These are phyloP conservation scores for Ibidorhyncha struthersii DNA, from an alignment of 2,113 vertebrate species.

Conservation along the genomic window DNA sequence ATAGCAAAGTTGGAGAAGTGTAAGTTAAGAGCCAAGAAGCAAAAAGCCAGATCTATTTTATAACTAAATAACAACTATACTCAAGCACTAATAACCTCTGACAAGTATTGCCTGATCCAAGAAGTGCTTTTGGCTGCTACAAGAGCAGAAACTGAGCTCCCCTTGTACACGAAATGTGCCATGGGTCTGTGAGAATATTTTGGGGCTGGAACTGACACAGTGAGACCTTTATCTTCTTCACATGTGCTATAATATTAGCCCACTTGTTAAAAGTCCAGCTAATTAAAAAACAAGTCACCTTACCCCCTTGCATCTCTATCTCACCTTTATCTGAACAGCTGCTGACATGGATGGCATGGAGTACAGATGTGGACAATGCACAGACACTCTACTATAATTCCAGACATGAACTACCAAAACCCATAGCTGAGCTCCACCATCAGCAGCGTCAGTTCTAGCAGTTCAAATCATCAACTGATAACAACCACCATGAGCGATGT, in stretches of 20 bases:
- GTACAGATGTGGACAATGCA: background rate
- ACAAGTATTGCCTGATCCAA: background rate
- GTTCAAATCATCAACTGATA: background rate
- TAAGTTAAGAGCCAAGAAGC: background rate
- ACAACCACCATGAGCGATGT: background rate
- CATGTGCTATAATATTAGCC: background rate
- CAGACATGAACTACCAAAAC: background rate
- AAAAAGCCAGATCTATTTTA: background rate
- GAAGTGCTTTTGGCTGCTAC: background rate
- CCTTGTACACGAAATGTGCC: background rate
- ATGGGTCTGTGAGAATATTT: background rate
- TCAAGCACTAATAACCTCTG: background rate
- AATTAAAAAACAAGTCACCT: background rate
- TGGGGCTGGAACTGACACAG: background rate
- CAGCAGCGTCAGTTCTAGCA: background rate
- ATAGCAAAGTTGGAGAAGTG: background rate
- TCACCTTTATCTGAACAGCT: background rate
- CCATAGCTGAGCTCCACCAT: fast-evolving
- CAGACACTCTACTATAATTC: background rate
- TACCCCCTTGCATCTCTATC: background rate
- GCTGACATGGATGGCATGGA: background rate
- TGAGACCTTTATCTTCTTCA: background rate
- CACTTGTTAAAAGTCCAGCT: background rate
- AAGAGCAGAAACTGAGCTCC: background rate
- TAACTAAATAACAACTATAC: background rate